phyloP scores from a whole-genome alignment of 2,113 vertebrate species.

The Turnix velox region DNA sequence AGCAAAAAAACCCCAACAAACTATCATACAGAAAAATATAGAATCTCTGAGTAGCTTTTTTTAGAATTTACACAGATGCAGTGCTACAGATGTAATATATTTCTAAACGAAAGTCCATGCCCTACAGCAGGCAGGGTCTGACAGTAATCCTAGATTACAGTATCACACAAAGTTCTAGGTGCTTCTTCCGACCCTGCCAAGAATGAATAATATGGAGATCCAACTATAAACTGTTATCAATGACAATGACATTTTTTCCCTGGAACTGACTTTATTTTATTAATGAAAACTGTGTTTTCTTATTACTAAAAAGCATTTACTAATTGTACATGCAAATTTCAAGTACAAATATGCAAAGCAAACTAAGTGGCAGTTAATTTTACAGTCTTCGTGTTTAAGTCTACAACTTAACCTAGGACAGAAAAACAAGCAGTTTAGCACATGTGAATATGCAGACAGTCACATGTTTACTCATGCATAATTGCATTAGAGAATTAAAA shows the following conservation, averaged over 20 bases:
- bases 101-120: background rate
- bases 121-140: background rate
- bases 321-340: background rate
- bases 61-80: background rate
- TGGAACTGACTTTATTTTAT: background rate
- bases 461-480: background rate
- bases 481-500: background rate
- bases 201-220: background rate
- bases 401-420: background rate
- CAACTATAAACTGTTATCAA: background rate
- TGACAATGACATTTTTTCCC: background rate
- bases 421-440: background rate
- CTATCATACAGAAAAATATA: background rate
- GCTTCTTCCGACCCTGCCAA: background rate
- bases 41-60: background rate
- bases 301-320: background rate
- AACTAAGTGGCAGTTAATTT: background rate
- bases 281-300: background rate
- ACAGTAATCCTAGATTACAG: background rate
- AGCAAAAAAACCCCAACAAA: background rate
- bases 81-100: background rate
- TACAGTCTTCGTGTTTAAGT: background rate
- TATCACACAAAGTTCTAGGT: background rate
- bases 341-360: background rate
- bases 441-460: background rate